Conservation (phyloP, 1,140 invertebrate genomes). For the Calliopsis andreniformis region DNA sequence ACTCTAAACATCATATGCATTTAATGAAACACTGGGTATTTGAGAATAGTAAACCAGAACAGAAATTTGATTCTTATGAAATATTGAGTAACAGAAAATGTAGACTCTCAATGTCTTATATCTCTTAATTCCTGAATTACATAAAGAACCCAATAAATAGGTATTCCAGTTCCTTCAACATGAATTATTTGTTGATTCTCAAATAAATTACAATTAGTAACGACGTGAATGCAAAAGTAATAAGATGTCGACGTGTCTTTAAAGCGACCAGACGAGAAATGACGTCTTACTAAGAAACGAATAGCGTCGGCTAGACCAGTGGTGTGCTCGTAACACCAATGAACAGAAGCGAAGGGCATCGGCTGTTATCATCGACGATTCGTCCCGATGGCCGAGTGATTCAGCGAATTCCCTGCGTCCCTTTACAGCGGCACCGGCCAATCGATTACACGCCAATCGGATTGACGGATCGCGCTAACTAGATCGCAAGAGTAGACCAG, state of each 20-base stretch:
- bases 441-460: constrained; percentile 67
- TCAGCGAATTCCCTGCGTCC: constrained; percentile 58
- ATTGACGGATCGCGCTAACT: constrained; percentile 62
- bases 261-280: constrained; percentile 43
- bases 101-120: no score
- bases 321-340: constrained; percentile 24
- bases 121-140: no score
- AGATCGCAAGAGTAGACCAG: constrained; percentile 45
- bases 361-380: constrained; percentile 42
- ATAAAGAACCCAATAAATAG: no score
- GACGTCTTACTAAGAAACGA: constrained; percentile 60
- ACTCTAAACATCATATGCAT: no score
- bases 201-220: no score
- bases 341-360: constrained; percentile 33
- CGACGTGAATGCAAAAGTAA: background rate
- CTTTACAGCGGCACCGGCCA: constrained; percentile 35
- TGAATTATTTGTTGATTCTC: no score
- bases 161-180: no score
- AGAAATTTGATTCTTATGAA: no score
- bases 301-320: constrained; percentile 38
- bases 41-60: no score
- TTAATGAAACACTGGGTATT: no score
- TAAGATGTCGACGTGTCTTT: constrained; percentile 24
- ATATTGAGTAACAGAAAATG: no score
- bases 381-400: constrained; percentile 42